Conservation (phyloP, 2,888 invertebrate genomes). For the Thereva nobilitata region DNA sequence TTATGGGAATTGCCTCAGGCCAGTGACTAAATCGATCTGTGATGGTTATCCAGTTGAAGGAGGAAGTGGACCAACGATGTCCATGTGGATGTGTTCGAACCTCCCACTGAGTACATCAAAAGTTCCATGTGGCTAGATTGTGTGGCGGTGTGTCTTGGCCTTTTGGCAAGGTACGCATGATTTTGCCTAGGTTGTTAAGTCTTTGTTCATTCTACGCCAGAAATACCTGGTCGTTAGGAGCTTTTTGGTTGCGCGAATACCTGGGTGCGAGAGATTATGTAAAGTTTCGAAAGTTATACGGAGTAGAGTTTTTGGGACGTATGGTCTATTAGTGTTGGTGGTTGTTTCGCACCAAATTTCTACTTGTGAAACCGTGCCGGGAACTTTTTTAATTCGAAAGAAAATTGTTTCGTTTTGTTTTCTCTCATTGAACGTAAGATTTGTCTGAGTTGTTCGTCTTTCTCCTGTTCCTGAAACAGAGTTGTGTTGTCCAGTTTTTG, state of each 20-base stretch:
- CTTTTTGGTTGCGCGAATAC: not conserved
- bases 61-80: too few relatives aligned
- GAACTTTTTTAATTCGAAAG: not conserved
- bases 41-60: too few relatives aligned
- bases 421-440: too few relatives aligned
- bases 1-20: conserved; percentile 27
- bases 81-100: too few relatives aligned
- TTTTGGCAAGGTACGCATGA: not conserved
- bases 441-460: too few relatives aligned
- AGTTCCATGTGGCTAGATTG: too few relatives aligned
- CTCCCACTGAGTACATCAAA: too few relatives aligned
- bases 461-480: too few relatives aligned
- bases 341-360: conserved; percentile 4
- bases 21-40: conserved; percentile 36
- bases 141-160: too few relatives aligned
- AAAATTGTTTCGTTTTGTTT: not conserved
- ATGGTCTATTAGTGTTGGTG: not conserved
- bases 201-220: not conserved
- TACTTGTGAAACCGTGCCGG: not conserved
- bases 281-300: too few relatives aligned
- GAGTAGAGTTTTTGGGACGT: not conserved
- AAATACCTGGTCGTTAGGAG: not conserved
- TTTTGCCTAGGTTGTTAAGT: not conserved
- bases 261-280: not conserved
- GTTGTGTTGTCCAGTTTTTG: too few relatives aligned